These are phyloP conservation scores for Epiblema foenella DNA, from an alignment of 2,888 invertebrate species.

Conservation along the genomic window DNA sequence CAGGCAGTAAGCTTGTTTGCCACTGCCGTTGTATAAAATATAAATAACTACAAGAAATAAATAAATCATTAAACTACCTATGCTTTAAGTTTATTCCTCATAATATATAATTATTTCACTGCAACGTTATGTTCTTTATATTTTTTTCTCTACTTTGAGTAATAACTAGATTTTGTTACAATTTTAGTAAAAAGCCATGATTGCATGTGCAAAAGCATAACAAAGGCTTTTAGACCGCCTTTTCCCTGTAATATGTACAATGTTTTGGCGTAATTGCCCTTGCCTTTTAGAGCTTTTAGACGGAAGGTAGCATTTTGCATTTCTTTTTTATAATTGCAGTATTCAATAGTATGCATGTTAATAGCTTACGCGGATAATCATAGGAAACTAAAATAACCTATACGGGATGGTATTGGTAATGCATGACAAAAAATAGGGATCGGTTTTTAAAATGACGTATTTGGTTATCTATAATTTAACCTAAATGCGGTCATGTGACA, in stretches of 20 bases:
- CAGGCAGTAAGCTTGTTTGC: too few relatives aligned
- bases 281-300: constrained; percentile 24
- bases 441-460: too few relatives aligned
- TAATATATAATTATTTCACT: not conserved
- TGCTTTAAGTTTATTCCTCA: too few relatives aligned
- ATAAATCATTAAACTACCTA: too few relatives aligned
- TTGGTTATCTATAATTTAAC: too few relatives aligned
- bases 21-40: too few relatives aligned
- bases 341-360: constrained; percentile 4
- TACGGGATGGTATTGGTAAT: too few relatives aligned
- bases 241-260: constrained; percentile 30
- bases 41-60: too few relatives aligned
- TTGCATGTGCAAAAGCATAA: constrained; percentile 12
- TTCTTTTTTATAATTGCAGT: constrained; percentile 21
- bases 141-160: not conserved
- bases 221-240: constrained; percentile 25
- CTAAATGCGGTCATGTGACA: too few relatives aligned
- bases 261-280: constrained; percentile 32
- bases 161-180: not conserved
- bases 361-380: not conserved
- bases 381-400: too few relatives aligned
- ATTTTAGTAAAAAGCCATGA: constrained; percentile 1
- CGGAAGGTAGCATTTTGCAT: not conserved
- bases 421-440: too few relatives aligned
- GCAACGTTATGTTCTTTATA: not conserved